Base-by-base conservation (phyloP, 2,888 invertebrate genomes). In the Drosophila birchii region DNA sequence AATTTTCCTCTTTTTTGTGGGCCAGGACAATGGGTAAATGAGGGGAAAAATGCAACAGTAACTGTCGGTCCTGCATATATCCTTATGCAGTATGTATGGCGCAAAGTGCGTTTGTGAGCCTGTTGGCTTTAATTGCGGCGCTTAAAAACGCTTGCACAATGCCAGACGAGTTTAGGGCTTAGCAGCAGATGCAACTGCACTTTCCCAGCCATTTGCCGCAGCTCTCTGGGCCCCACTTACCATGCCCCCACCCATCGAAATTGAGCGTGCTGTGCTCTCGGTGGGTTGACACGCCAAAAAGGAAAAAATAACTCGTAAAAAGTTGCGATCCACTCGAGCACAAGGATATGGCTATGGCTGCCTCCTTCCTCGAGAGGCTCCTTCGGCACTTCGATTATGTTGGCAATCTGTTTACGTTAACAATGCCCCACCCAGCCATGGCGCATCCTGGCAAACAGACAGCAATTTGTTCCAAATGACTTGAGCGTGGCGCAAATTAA, bases 401-500 rank as follows among this genome's bases (percentile, higher is more conserved):
- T 20, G 61, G 70, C 70, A 70, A 70, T 70, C 70, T 61, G 71
- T 70, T 70, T 55, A 49, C 71, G 71, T 61, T 70, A 70, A 70
- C 70, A 70, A 70, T 47, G 18, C 43, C 18, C 67, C 45, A 5
- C 32, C 18, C 53, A 8, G n/a, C 26, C 29, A 6, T n/a, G 29
- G 20, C 39, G 11, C 34, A 7, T 47, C 45, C 64, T 14, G 29
- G 45, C 45, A 41, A 18, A 43, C 71, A 79, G 76, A 80, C 66
- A 71, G 68, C 62, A 60, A 74, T 76, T 83, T 86, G 75, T 80
- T 81, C 57, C 80, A 58, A 69, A 69, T 75, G 81, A 81, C 84
- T 86, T 75, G 80, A 86, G 84, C 57, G 55, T n/a, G 67, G 67
- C 58, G 63, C 75, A 83, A 86, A 84, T 84, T 80, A 78, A 87